Evolutionary conservation across 2,113 vertebrate genomes (phyloP).

Genomic region (Pedetes capensis): DNA sequence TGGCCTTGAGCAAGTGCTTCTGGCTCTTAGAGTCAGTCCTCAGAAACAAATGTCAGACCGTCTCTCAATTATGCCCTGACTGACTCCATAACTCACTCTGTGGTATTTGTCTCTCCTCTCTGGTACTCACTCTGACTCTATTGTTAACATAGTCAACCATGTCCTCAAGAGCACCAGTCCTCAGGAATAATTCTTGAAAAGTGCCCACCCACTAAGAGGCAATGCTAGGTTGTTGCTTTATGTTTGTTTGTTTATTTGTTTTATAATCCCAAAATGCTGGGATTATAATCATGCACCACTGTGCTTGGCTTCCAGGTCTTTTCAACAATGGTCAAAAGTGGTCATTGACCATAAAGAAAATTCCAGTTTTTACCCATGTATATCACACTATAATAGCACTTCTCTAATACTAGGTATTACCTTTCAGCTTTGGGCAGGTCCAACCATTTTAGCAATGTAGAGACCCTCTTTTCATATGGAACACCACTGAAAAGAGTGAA

Average conservation of each 20-base stretch:
- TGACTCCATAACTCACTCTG: background rate
- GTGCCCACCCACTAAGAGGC: background rate
- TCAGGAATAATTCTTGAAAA: background rate
- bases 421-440: constrained; percentile 81
- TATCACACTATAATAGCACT: background rate
- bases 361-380: background rate
- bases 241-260: too few relatives aligned
- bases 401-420: constrained; percentile 66
- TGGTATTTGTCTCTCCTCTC: background rate
- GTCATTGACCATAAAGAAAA: background rate
- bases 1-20: background rate
- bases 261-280: too few relatives aligned
- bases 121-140: background rate
- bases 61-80: background rate
- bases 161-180: background rate
- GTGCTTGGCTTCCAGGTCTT: too few relatives aligned
- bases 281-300: too few relatives aligned
- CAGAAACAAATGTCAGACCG: background rate
- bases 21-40: background rate
- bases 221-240: too few relatives aligned
- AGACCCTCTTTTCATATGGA: constrained; percentile 80
- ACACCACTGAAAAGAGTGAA: constrained; percentile 66
- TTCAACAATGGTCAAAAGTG: background rate
- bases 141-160: background rate
- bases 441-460: constrained; percentile 82